Evolutionary conservation across 1,140 invertebrate genomes (phyloP).

Genomic region (Popillia japonica): DNA sequence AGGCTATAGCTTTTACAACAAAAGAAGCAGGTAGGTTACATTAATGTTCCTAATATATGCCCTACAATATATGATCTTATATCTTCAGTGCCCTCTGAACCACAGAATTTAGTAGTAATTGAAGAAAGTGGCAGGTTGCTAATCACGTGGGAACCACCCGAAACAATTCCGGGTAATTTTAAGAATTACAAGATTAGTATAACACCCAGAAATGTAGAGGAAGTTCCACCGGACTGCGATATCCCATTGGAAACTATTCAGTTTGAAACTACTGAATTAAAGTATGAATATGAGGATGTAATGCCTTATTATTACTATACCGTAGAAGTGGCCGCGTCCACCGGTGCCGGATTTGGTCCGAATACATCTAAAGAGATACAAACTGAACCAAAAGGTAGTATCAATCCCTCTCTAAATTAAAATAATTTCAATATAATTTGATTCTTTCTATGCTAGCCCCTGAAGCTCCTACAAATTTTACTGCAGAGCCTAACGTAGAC

Average conservation of each 20-base stretch:
- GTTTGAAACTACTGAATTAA: background rate
- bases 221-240: background rate
- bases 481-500: too few species aligned
- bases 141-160: conserved; percentile 12
- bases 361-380: background rate
- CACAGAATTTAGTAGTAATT: background rate
- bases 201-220: background rate
- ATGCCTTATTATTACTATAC: background rate
- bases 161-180: background rate
- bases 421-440: background rate
- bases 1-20: background rate
- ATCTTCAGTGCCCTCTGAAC: background rate
- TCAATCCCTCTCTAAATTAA: background rate
- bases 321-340: background rate
- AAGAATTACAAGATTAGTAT: background rate
- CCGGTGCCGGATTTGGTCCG: background rate
- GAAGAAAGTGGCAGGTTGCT: background rate
- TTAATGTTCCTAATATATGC: too few species aligned
- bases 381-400: background rate
- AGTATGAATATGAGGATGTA: background rate
- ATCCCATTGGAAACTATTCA: background rate
- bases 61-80: background rate
- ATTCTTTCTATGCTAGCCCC: background rate
- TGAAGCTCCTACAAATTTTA: background rate
- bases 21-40: background rate